Base-by-base conservation (phyloP, 1,140 invertebrate species). In the Latrodectus geometricus region DNA sequence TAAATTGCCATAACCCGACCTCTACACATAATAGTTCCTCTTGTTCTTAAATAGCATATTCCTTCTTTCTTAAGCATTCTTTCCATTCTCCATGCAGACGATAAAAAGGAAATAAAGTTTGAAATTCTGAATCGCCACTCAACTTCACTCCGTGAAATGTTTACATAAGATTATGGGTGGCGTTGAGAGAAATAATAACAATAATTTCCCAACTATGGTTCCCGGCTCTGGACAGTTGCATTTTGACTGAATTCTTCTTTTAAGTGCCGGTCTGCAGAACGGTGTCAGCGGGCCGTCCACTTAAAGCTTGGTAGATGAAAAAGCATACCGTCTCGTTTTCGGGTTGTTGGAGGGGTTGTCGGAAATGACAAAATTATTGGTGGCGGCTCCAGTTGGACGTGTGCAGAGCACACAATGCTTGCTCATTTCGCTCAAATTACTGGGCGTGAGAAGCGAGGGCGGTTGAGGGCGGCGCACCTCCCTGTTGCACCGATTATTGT, bases 111-210 rank as follows among this genome's bases (percentile, higher is more conserved):
- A 70, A 70, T 70, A 35, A 70, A 70, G 8, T 70, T 70, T 70
- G 69, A 23, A 12, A 70, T 23, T 35, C 9, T 23, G 14, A 70
- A 70, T 14, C 48, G 49, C 20, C n/a, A 12, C 48, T 49, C 17
- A 49, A 14, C 72, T 74, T 52, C 72, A 8, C 49, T 54, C 76
- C 76, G 76, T 66, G 66, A 56, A 72, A 73, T 61, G 79, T 56
- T 82, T 73, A 49, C 79, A 73, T 61, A 56, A 73, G 69, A 9
- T 61, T 15, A 52, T 80, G 50, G 78, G 78, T 80, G 68, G 78
- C 50, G 78, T 78, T 65, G 65, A 69, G 49, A 21, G 68, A 14
- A 70, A 66, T 80, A 80, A 80, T 70, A 80, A 69, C 68, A 80
- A 70, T 80, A 80, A 70, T 78, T 80, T 78, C n/a, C 52, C 12